Evolutionary conservation across 2,113 vertebrate species (phyloP).

Genomic region (Mungos mungo): DNA sequence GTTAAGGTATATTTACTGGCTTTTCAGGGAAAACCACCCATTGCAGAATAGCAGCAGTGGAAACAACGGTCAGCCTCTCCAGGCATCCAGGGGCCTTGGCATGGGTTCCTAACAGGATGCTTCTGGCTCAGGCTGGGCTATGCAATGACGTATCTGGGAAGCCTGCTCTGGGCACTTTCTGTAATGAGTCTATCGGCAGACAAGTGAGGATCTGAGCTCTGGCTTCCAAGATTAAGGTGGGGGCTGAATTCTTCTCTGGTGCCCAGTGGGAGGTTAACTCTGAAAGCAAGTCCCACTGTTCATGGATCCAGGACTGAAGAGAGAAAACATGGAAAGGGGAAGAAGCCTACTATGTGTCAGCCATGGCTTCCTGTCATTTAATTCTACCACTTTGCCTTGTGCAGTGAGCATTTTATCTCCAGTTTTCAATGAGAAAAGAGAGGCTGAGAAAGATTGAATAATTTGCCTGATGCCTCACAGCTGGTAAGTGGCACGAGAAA

Average conservation of each 20-base stretch:
- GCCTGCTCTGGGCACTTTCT: not conserved
- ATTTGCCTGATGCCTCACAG: not conserved
- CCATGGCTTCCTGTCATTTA: not conserved
- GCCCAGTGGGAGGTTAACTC: too few species aligned
- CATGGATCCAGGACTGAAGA: not conserved
- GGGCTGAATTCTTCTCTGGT: not conserved
- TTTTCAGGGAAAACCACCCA: not conserved
- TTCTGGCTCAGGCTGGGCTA: not conserved
- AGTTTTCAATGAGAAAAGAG: not conserved
- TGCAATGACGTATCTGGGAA: rapidly evolving
- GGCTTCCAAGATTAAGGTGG: not conserved
- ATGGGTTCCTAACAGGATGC: not conserved
- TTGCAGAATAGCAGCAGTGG: not conserved
- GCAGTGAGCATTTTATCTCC: not conserved
- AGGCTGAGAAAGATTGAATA: not conserved
- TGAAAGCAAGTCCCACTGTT: not conserved
- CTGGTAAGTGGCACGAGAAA: not conserved
- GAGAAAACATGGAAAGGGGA: not conserved
- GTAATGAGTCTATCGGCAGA: not conserved
- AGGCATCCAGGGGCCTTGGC: not conserved
- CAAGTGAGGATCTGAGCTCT: not conserved
- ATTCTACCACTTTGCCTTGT: not conserved
- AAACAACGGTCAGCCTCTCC: not conserved
- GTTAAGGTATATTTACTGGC: not conserved
- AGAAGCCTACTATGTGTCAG: not conserved